Conservation (phyloP, 64 coral and sea anemone genomes). For the Catalaphyllia jardinei region DNA sequence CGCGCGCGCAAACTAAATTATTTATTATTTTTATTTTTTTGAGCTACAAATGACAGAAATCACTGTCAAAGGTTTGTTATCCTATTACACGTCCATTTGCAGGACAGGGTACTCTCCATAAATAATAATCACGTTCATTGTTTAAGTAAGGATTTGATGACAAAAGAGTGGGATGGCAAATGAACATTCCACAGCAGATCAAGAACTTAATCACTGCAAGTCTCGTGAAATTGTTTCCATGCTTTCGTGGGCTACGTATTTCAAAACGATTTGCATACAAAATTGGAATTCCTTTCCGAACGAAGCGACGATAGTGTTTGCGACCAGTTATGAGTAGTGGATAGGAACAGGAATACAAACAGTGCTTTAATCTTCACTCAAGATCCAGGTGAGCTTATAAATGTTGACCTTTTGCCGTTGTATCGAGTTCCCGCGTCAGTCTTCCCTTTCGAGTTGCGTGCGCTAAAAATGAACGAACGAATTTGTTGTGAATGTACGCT, state of each 20-base stretch:
- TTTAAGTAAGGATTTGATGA: constrained; percentile 29
- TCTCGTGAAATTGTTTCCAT: neutral
- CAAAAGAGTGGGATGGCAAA: neutral
- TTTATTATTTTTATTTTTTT: too few relatives aligned
- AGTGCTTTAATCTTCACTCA: neutral
- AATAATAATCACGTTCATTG: constrained; percentile 10
- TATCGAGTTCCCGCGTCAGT: neutral
- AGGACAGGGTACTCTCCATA: neutral
- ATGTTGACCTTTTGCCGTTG: neutral
- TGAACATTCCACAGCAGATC: constrained; percentile 25
- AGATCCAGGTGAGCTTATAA: neutral
- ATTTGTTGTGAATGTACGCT: neutral
- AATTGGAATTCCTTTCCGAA: neutral
- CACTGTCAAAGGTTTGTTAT: neutral
- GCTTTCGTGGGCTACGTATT: neutral
- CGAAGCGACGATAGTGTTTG: neutral
- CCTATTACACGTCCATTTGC: constrained; percentile 14
- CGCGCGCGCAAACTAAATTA: too few relatives aligned
- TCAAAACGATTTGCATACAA: constrained; percentile 2
- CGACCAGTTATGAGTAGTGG: neutral
- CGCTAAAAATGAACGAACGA: neutral
- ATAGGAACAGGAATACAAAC: neutral
- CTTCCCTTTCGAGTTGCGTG: neutral
- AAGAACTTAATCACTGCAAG: neutral
- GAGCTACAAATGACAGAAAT: neutral